Conservation (phyloP, 2,888 invertebrate species). For the Lepas anatifera region DNA sequence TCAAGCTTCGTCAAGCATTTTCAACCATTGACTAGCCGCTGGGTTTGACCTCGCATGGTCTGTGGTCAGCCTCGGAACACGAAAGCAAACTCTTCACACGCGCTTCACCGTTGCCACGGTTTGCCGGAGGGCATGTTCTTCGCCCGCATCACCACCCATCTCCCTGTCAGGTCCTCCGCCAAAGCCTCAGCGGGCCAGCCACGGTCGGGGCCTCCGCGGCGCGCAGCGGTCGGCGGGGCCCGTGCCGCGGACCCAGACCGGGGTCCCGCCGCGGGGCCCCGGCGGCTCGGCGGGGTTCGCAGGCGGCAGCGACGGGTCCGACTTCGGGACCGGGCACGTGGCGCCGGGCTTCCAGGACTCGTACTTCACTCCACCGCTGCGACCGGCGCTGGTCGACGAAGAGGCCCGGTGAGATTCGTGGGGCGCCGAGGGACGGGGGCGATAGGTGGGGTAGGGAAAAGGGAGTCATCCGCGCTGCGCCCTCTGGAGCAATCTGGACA, state of each 20-base stretch:
- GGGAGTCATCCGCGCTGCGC: no score
- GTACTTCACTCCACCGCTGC: background rate
- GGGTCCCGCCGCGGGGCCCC: constrained; percentile 22
- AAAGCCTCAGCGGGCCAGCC: constrained; percentile 54
- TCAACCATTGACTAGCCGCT: no score
- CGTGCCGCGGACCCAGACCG: constrained; percentile 27
- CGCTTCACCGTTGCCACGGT: no score
- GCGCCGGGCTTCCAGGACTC: background rate
- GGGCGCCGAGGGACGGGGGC: no score
- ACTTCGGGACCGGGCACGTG: background rate
- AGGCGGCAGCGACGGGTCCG: constrained; percentile 37
- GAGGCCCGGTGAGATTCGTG: background rate
- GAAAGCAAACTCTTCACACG: no score
- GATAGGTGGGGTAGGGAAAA: no score
- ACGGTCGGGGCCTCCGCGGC: constrained; percentile 54
- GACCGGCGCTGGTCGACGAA: background rate
- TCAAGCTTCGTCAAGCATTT: no score
- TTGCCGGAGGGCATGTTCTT: no score
- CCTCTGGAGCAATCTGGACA: no score
- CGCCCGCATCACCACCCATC: no score
- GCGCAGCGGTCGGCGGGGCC: constrained; percentile 42
- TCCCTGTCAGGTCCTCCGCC: constrained; percentile 28
- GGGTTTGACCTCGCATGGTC: no score
- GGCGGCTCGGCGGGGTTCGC: constrained; percentile 28
- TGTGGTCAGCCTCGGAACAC: no score